Evolutionary conservation across 2,113 vertebrate genomes (phyloP).

Genomic region (Scomber japonicus): DNA sequence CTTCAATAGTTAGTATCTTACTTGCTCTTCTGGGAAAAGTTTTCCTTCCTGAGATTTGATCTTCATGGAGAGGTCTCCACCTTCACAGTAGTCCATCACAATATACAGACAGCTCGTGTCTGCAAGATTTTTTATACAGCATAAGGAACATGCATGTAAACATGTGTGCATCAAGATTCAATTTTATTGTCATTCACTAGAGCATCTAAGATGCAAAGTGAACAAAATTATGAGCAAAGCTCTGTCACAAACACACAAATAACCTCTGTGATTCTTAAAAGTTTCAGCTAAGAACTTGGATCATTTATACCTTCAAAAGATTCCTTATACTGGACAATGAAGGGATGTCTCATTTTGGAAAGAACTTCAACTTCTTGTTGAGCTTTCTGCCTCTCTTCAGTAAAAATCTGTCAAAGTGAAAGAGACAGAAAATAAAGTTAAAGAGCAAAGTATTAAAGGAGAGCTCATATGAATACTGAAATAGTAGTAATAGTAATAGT

Average conservation of each 20-base stretch:
- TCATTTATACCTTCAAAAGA: conserved; percentile 95
- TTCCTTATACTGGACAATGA: conserved; percentile 96
- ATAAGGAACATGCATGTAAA: neutral
- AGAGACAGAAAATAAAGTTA: neutral
- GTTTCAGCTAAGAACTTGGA: neutral
- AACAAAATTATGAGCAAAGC: no score
- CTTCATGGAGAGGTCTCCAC: conserved; percentile 95
- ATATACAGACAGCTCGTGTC: conserved; percentile 94
- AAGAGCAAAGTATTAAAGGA: neutral
- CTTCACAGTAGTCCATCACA: conserved; percentile 99
- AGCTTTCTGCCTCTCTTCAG: conserved; percentile 95
- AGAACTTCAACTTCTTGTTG: conserved; percentile 98
- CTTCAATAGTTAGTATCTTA: conserved; percentile 66
- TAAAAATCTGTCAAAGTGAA: conserved; percentile 90
- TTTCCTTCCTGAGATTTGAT: conserved; percentile 96
- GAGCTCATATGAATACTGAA: neutral
- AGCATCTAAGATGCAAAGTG: no score
- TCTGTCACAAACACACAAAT: no score
- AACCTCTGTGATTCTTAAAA: neutral
- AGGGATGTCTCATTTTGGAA: conserved; percentile 98
- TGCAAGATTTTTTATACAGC: conserved; percentile 55
- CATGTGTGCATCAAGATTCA: neutral
- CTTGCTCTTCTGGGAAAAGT: conserved; percentile 94
- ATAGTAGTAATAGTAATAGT: no score
- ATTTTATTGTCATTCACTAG: no score